Percentiles rank a stretch among this genome's conserved stretches.
phyloP scores from a whole-genome alignment of 2,797 vertebrate species.

The Nothura maculosa region DNA sequence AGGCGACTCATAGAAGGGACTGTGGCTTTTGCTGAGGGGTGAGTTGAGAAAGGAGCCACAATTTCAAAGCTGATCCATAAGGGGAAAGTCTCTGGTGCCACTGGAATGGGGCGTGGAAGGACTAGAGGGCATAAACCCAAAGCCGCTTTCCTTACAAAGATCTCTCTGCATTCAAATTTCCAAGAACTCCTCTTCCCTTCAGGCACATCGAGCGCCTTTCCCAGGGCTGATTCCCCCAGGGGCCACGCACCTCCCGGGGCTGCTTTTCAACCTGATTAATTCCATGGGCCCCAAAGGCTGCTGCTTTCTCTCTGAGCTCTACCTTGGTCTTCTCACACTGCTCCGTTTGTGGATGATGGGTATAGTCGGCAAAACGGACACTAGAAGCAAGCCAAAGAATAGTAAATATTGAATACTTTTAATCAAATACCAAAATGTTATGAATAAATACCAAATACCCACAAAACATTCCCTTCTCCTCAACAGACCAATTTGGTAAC shows the following conservation, averaged over 20 bases:
- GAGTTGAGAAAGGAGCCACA: not conserved
- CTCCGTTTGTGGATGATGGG: not conserved
- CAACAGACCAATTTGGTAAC: not conserved
- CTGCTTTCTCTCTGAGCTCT: not conserved
- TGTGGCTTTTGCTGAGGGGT: not conserved
- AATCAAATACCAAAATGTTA: not conserved
- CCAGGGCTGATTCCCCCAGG: not conserved
- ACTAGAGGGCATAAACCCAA: not conserved
- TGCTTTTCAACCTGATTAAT: not conserved
- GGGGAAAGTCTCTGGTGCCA: not conserved
- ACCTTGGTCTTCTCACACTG: not conserved
- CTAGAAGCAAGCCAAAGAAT: not conserved
- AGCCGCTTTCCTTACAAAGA: not conserved
- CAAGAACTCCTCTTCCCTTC: not conserved
- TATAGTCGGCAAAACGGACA: not conserved
- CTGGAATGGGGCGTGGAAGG: rapidly evolving
- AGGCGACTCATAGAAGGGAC: not conserved
- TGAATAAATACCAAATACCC: not conserved
- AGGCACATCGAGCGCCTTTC: not conserved
- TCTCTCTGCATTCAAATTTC: not conserved
- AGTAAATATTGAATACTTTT: not conserved
- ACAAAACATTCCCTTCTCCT: not conserved
- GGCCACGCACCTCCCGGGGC: not conserved
- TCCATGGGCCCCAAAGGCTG: not conserved
- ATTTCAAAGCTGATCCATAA: not conserved